Evolutionary conservation across 1,140 invertebrate species (phyloP).

Genomic region (Drosophila pseudoananassae): DNA sequence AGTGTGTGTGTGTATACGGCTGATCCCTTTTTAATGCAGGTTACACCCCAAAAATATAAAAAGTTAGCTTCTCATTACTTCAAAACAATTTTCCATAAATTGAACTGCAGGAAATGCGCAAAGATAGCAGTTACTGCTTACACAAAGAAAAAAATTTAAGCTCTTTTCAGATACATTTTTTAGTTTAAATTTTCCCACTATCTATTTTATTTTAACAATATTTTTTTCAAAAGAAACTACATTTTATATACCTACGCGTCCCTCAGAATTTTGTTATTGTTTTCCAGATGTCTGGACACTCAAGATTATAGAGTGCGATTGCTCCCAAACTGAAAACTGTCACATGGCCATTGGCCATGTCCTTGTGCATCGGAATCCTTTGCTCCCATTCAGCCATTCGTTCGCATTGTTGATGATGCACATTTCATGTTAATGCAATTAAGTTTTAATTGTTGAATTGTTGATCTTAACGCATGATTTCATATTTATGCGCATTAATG

Average conservation of each 20-base stretch:
- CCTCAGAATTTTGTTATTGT: neutral
- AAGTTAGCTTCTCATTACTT: constrained; percentile 66
- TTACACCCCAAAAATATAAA: constrained; percentile 41
- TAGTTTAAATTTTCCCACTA: no score
- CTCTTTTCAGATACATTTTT: no score
- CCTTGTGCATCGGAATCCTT: constrained; percentile 28
- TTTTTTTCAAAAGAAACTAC: no score
- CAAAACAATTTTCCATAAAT: constrained; percentile 82
- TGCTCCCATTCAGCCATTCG: constrained; percentile 30
- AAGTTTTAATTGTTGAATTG: constrained; percentile 83
- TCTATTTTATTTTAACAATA: no score
- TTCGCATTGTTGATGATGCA: constrained; percentile 75
- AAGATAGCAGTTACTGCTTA: constrained; percentile 11
- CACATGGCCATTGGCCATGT: constrained; percentile 24
- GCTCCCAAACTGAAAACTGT: constrained; percentile 34
- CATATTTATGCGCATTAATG: constrained; percentile 82
- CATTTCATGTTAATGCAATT: constrained; percentile 83
- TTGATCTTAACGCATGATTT: constrained; percentile 83
- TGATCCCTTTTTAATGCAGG: constrained; percentile 80
- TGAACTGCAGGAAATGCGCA: constrained; percentile 50
- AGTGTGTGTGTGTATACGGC: constrained; percentile 18
- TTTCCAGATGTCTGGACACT: constrained; percentile 18
- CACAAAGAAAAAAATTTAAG: neutral
- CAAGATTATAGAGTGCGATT: constrained; percentile 21
- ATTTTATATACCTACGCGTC: no score